Evolutionary conservation across 1,140 invertebrate genomes (phyloP).

Genomic region (Euwallacea similis): DNA sequence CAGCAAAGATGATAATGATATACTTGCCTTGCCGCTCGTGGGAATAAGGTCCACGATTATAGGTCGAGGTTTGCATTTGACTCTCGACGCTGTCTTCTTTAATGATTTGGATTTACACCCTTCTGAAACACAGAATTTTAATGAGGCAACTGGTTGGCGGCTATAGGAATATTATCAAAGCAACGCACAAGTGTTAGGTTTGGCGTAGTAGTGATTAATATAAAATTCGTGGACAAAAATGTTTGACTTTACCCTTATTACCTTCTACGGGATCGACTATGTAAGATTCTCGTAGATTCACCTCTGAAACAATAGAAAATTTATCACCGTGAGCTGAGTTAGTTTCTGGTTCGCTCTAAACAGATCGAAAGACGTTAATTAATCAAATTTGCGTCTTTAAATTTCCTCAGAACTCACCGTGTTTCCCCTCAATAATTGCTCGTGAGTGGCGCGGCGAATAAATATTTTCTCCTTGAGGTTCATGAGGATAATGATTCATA

Average conservation of each 20-base stretch:
- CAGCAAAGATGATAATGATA: background rate
- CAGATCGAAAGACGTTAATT: too few species aligned
- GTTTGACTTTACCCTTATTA: conserved; percentile 13
- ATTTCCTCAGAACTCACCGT: conserved; percentile 11
- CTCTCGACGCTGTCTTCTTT: conserved; percentile 2
- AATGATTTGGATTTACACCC: background rate
- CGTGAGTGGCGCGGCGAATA: background rate
- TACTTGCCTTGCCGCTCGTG: conserved; percentile 23
- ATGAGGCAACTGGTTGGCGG: too few species aligned
- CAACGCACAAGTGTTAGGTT: too few species aligned
- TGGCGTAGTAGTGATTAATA: background rate
- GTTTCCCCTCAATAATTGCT: too few species aligned
- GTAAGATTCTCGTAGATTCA: conserved; percentile 27
- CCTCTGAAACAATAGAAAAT: conserved; percentile 31
- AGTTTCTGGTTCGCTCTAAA: background rate
- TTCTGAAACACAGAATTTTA: too few species aligned
- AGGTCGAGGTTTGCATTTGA: conserved; percentile 31
- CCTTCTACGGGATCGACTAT: conserved; percentile 22
- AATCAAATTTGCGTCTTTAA: background rate
- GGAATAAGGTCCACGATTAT: conserved; percentile 26
- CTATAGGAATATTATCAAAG: too few species aligned
- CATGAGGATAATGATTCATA: conserved; percentile 8
- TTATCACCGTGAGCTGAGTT: background rate
- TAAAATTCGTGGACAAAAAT: too few species aligned
- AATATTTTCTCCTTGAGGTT: conserved; percentile 1